phyloP scores from a whole-genome alignment of 1,140 invertebrate species.

The Cecropterus lyciades region DNA sequence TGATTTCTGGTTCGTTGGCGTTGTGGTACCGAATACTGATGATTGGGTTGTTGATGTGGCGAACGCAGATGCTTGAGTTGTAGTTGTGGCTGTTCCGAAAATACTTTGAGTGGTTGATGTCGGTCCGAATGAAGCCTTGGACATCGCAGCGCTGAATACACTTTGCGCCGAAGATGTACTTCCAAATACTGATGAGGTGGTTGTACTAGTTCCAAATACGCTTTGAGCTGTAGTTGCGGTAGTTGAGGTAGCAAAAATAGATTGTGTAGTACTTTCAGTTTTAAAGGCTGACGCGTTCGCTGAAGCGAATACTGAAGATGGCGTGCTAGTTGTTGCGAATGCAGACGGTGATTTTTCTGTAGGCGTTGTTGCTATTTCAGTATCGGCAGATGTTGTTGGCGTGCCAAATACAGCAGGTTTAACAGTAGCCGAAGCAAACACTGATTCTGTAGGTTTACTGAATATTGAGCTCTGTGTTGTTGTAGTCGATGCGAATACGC shows the following conservation, averaged over 20 bases:
- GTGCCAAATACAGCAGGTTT: constrained; percentile 39
- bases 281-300: constrained; percentile 35
- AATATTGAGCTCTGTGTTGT: constrained; percentile 33
- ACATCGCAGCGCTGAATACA: constrained; percentile 45
- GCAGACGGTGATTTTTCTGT: constrained; percentile 35
- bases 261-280: constrained; percentile 37
- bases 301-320: constrained; percentile 43
- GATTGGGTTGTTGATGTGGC: too few relatives aligned
- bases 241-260: constrained; percentile 36
- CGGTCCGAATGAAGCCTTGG: constrained; percentile 46
- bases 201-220: constrained; percentile 41
- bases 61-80: constrained; percentile 39
- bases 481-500: constrained; percentile 29
- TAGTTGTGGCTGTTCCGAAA: constrained; percentile 44
- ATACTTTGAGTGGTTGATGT: constrained; percentile 43
- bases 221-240: constrained; percentile 23
- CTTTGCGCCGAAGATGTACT: constrained; percentile 47
- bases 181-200: constrained; percentile 45
- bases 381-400: constrained; percentile 29
- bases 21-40: constrained; percentile 46
- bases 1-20: constrained; percentile 39
- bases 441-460: constrained; percentile 25
- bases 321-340: constrained; percentile 40
- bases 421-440: constrained; percentile 19
- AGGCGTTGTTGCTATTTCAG: constrained; percentile 2